phyloP scores from a whole-genome alignment of 2,113 vertebrate genomes.

The Recurvirostra avosetta region DNA sequence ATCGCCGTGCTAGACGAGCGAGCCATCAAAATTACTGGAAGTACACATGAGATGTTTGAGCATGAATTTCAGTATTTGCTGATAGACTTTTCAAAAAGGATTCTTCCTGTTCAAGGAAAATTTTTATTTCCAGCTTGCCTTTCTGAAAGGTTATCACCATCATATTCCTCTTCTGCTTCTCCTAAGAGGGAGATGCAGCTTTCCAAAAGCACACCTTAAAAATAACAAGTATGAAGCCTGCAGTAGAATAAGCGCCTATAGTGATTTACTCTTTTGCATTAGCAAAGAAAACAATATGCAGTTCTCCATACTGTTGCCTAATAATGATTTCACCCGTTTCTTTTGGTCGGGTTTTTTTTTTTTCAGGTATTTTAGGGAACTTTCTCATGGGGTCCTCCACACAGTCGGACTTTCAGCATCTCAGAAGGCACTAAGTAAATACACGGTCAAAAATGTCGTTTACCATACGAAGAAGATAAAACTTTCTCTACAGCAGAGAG shows the following conservation, averaged over 20 bases:
- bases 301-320: neutral
- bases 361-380: slow-evolving; percentile 48
- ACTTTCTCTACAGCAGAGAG: slow-evolving; percentile 68
- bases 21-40: neutral
- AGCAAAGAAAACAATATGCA: neutral
- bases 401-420: slow-evolving; percentile 32
- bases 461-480: slow-evolving; percentile 52
- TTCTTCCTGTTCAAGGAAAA: neutral
- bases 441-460: slow-evolving; percentile 41
- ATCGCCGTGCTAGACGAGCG: neutral
- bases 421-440: slow-evolving; percentile 46
- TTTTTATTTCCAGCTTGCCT: slow-evolving; percentile 17
- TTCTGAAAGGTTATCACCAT: neutral
- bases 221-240: slow-evolving; percentile 15
- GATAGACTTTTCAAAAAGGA: neutral
- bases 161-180: neutral
- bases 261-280: neutral
- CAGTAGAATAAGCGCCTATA: neutral
- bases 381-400: slow-evolving; percentile 25
- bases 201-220: slow-evolving; percentile 14
- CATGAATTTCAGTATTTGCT: neutral
- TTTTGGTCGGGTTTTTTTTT: neutral
- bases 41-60: neutral
- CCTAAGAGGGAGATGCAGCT: neutral
- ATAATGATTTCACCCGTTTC: neutral